Percentiles rank a stretch among this genome's conserved stretches.
Evolutionary conservation across 2,888 invertebrate genomes (phyloP).

Genomic region (Chrysopilus asiliformis): DNA sequence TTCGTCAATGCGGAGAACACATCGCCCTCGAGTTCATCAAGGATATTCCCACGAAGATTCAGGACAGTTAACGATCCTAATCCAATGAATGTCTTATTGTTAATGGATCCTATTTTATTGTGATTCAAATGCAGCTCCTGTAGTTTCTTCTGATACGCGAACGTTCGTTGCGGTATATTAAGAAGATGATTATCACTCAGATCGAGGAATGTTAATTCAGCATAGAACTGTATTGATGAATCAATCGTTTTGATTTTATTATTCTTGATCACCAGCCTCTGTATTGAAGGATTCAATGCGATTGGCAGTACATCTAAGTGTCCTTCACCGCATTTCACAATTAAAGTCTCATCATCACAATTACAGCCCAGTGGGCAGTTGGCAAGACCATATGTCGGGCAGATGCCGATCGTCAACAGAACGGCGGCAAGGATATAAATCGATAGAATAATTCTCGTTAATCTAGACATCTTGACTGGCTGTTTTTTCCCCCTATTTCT

Average conservation of each 20-base stretch:
- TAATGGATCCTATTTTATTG: constrained; percentile 70
- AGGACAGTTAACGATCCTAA: constrained; percentile 64
- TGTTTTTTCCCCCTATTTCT: too few relatives aligned
- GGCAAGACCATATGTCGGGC: constrained; percentile 43
- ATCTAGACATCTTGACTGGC: too few relatives aligned
- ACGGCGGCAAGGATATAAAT: too few relatives aligned
- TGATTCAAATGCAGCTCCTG: constrained; percentile 72
- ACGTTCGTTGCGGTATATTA: constrained; percentile 65
- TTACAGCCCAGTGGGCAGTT: constrained; percentile 78
- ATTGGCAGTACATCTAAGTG: constrained; percentile 82
- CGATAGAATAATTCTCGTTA: too few relatives aligned
- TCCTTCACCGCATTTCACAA: constrained; percentile 74
- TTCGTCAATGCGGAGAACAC: constrained; percentile 60
- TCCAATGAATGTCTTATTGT: constrained; percentile 67
- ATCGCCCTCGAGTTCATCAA: constrained; percentile 62
- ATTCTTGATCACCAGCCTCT: constrained; percentile 67
- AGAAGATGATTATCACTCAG: constrained; percentile 73
- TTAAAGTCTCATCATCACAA: constrained; percentile 80
- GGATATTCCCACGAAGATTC: constrained; percentile 66
- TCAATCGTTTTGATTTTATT: constrained; percentile 81
- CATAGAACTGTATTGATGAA: constrained; percentile 79
- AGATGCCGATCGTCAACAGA: too few relatives aligned
- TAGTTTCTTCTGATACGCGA: constrained; percentile 65
- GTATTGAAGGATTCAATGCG: constrained; percentile 80
- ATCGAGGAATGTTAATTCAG: constrained; percentile 72